Evolutionary conservation across 1,140 invertebrate species (phyloP).

Genomic region (Drosophila subpulchrella): DNA sequence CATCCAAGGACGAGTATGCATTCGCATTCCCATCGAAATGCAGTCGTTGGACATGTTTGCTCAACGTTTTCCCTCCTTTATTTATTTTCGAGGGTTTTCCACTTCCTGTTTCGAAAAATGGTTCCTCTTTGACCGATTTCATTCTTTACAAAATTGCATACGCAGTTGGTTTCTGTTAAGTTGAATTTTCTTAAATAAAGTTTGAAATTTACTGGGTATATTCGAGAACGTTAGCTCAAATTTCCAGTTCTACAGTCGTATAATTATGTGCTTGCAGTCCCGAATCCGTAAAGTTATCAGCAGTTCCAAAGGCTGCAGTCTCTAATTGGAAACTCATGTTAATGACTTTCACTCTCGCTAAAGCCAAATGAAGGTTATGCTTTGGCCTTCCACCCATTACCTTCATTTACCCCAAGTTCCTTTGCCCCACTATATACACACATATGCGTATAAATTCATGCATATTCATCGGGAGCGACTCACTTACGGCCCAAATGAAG

Average conservation of each 20-base stretch:
- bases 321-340: slow-evolving; percentile 63
- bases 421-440: neutral
- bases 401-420: neutral
- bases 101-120: slow-evolving; percentile 8
- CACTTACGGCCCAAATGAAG: slow-evolving; percentile 68
- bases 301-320: slow-evolving; percentile 16
- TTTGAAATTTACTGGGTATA: no score
- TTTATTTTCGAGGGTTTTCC: slow-evolving; percentile 26
- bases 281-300: slow-evolving; percentile 2
- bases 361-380: slow-evolving; percentile 63
- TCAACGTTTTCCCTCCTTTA: slow-evolving; percentile 32
- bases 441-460: slow-evolving; percentile 37
- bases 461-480: slow-evolving; percentile 54
- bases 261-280: neutral
- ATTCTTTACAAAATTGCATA: neutral
- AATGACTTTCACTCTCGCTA: slow-evolving; percentile 66
- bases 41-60: slow-evolving; percentile 34
- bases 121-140: slow-evolving; percentile 1
- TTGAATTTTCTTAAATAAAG: no score
- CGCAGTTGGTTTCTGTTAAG: neutral
- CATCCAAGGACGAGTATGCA: slow-evolving; percentile 39
- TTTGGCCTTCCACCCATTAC: slow-evolving; percentile 29
- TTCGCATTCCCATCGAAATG: slow-evolving; percentile 30
- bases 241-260: no score
- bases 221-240: neutral